These are phyloP conservation scores for Bombus balteatus DNA, from an alignment of 1,140 invertebrate genomes.

Conservation along the genomic window DNA sequence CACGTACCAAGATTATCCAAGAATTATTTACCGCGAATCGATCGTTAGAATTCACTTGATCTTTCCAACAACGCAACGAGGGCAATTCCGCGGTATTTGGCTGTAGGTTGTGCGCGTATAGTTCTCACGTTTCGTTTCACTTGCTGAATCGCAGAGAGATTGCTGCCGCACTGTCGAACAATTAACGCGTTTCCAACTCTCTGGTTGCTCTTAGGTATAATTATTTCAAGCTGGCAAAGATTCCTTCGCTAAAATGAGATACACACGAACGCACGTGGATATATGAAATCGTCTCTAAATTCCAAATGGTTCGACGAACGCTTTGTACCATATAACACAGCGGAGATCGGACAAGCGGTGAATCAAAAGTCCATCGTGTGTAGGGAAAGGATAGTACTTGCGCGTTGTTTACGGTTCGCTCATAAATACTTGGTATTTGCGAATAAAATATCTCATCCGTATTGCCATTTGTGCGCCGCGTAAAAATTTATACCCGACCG, in stretches of 20 bases:
- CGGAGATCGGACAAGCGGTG: not conserved
- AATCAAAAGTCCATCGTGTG: not conserved
- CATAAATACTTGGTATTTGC: conserved; percentile 34
- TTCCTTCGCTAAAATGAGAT: not conserved
- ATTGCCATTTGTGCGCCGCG: not conserved
- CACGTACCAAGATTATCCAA: conserved; percentile 68
- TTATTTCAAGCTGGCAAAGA: conserved; percentile 11
- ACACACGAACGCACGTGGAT: not conserved
- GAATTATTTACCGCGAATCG: conserved; percentile 71
- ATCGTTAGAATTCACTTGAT: conserved; percentile 74
- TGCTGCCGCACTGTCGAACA: not conserved
- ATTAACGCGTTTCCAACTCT: not conserved
- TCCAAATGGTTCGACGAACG: not conserved
- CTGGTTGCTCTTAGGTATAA: not conserved
- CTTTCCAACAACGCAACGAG: not conserved
- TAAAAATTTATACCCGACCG: not conserved
- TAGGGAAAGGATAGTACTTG: no score
- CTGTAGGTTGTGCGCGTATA: not conserved
- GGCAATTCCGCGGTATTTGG: not conserved
- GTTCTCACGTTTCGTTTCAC: not conserved
- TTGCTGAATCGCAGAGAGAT: not conserved
- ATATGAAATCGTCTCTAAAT: not conserved
- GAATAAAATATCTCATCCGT: conserved; percentile 9
- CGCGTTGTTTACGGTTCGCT: not conserved
- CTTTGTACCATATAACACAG: not conserved